Percentiles rank a stretch among this genome's conserved stretches.
Evolutionary conservation across 1,140 invertebrate genomes (phyloP).

Genomic region (Drosophila sturtevanti): DNA sequence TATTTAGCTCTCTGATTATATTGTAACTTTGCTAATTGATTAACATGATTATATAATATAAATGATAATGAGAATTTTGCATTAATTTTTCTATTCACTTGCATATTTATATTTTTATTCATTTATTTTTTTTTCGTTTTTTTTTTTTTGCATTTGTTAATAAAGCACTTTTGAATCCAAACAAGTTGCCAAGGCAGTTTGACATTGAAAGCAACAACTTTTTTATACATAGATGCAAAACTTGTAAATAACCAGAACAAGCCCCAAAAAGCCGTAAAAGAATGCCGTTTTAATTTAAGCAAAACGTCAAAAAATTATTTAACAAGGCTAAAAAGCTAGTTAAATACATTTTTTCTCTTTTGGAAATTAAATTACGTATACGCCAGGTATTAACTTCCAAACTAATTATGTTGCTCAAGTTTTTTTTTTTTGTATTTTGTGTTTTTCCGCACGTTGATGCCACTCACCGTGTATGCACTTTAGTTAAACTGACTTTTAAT

Average conservation of each 20-base stretch:
- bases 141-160: slow-evolving; percentile 34
- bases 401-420: slow-evolving; percentile 47
- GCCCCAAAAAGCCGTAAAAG: slow-evolving; percentile 20
- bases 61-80: not conserved
- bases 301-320: slow-evolving; percentile 14
- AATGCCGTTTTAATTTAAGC: slow-evolving; percentile 18
- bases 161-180: slow-evolving; percentile 40
- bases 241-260: slow-evolving; percentile 38
- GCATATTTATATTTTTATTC: not conserved
- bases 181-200: slow-evolving; percentile 32
- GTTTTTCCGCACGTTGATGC: slow-evolving; percentile 12
- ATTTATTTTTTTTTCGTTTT: slow-evolving; percentile 6
- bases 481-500: slow-evolving; percentile 65
- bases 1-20: not conserved
- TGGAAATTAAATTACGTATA: slow-evolving; percentile 39
- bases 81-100: slow-evolving; percentile 21
- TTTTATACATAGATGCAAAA: slow-evolving; percentile 36
- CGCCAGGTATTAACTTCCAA: slow-evolving; percentile 28
- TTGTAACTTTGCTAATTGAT: not conserved
- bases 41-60: not conserved
- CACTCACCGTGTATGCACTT: slow-evolving; percentile 72
- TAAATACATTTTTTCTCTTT: not conserved
- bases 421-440: slow-evolving; percentile 57
- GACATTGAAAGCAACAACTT: slow-evolving; percentile 47
- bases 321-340: slow-evolving; percentile 32